Percentiles rank a stretch among this genome's conserved stretches.
Conservation (phyloP, 2,888 invertebrate genomes). For the Homarus gammarus region DNA sequence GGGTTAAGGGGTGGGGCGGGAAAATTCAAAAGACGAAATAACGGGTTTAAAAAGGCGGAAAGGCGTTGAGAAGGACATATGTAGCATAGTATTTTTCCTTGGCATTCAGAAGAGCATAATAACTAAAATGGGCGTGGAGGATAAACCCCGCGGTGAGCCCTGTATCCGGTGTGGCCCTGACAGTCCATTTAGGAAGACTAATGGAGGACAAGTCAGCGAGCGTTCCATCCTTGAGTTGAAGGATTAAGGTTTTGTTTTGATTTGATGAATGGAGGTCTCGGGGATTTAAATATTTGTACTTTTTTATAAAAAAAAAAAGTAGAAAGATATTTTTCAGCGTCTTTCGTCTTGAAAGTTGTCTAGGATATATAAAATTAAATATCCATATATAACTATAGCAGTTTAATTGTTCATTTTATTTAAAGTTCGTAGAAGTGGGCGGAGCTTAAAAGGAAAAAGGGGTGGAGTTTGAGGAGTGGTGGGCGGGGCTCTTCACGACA, state of each 20-base stretch:
- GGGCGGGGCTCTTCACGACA: no score
- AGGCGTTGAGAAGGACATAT: no score
- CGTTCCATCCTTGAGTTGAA: neutral
- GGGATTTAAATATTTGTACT: neutral
- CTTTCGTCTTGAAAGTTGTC: neutral
- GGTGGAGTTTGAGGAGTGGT: neutral
- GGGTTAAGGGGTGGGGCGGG: no score
- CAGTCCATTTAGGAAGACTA: neutral
- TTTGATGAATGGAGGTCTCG: no score
- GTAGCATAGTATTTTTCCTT: no score
- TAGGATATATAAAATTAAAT: constrained; percentile 17
- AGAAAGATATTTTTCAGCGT: neutral
- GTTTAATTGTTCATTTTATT: no score
- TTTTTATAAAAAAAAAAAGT: no score
- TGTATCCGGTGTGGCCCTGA: neutral
- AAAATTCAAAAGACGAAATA: no score
- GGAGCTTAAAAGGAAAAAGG: neutral
- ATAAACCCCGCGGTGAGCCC: neutral
- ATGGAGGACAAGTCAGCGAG: neutral
- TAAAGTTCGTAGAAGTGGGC: no score
- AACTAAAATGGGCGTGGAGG: neutral
- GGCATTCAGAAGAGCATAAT: no score
- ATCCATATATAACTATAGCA: constrained; percentile 10
- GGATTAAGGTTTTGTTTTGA: neutral
- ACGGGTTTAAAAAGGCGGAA: no score